Percentiles rank a stretch among this genome's conserved stretches.
Conservation (phyloP, 2,797 vertebrate genomes). For the Rhynchotus rufescens region DNA sequence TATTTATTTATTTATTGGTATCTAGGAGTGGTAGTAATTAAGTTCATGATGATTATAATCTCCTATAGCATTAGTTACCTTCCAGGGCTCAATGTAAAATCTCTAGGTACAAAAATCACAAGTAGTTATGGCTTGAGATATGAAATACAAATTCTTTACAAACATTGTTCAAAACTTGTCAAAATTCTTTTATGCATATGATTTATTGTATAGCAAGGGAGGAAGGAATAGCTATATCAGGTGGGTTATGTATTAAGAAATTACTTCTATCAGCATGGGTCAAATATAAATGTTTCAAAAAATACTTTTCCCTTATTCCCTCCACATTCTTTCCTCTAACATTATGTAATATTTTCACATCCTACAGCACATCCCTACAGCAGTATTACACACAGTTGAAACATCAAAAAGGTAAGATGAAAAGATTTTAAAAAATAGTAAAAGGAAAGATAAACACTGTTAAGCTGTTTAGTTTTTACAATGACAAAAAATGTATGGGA, state of each 20-base stretch:
- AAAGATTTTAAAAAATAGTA: not conserved
- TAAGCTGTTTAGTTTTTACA: not conserved
- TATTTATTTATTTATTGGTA: not conserved
- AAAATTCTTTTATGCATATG: not conserved
- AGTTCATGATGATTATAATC: not conserved
- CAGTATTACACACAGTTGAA: not conserved
- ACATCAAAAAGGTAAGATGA: not conserved
- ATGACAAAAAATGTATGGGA: not conserved
- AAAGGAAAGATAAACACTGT: not conserved
- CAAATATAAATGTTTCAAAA: not conserved
- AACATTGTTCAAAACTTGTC: not conserved
- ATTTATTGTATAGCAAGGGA: not conserved
- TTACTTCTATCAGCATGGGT: not conserved
- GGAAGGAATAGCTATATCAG: not conserved
- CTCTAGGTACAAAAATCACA: not conserved
- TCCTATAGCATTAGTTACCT: not conserved
- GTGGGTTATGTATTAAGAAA: not conserved
- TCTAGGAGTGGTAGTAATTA: not conserved
- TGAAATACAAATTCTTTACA: not conserved
- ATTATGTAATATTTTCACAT: not conserved
- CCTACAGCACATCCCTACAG: not conserved
- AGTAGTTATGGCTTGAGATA: not conserved
- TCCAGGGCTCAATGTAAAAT: not conserved
- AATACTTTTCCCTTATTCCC: rapidly evolving
- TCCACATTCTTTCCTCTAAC: not conserved